A percentile compares a stretch with the other conserved stretches of the same genome.
Evolutionary conservation across 2,888 invertebrate species (phyloP).

Genomic region (Micoletzkya japonica): DNA sequence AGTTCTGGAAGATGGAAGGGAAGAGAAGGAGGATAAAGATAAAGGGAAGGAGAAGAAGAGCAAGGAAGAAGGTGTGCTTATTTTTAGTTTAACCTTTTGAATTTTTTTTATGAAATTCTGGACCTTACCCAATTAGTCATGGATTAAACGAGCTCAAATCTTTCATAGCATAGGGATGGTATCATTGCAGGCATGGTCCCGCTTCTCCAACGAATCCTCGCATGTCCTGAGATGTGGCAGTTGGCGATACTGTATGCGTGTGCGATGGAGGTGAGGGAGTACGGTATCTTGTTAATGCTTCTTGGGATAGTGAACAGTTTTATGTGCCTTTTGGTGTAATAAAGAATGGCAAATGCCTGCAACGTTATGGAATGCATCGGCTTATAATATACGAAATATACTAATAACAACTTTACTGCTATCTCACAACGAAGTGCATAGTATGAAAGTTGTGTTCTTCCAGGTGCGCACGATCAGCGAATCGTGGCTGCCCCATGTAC

Average conservation of each 20-base stretch:
- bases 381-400: neutral
- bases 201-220: neutral
- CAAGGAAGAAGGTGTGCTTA: neutral
- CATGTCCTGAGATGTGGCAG: constrained; percentile 30
- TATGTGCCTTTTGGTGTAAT: neutral
- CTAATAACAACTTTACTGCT: neutral
- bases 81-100: neutral
- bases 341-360: neutral
- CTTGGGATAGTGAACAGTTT: neutral
- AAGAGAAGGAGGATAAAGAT: constrained; percentile 1
- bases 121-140: too few relatives aligned
- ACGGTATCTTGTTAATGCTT: neutral
- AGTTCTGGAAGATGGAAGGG: constrained; percentile 5
- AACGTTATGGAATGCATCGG: neutral
- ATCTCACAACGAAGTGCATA: neutral
- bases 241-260: constrained; percentile 30
- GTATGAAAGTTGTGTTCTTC: neutral
- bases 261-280: constrained; percentile 32
- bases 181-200: neutral
- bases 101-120: too few relatives aligned
- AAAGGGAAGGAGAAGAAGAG: neutral
- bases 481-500: constrained; percentile 43
- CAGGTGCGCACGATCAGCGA: constrained; percentile 44
- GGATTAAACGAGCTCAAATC: too few relatives aligned
- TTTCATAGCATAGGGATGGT: neutral